These are phyloP conservation scores for Petrolisthes cinctipes DNA, from an alignment of 2,888 invertebrate species.

Conservation along the genomic window DNA sequence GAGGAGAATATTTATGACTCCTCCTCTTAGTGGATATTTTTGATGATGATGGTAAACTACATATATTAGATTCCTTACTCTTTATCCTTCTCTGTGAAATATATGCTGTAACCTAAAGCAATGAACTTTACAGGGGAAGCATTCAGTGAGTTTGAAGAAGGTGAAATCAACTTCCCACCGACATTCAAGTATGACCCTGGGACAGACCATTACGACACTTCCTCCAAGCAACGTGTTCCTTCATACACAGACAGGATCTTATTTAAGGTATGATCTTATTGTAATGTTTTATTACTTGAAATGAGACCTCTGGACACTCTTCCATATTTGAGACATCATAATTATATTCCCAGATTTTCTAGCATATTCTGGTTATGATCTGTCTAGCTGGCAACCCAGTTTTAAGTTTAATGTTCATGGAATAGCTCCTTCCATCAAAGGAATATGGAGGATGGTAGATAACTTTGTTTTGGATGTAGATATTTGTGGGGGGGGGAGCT, in stretches of 20 bases:
- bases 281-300: too few species aligned
- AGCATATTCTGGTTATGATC: too few species aligned
- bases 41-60: not conserved
- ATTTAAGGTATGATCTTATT: constrained; percentile 67
- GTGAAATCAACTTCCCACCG: constrained; percentile 91
- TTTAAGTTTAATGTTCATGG: too few species aligned
- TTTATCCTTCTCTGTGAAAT: not conserved
- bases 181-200: constrained; percentile 97
- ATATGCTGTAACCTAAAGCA: not conserved
- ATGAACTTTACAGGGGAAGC: constrained; percentile 77
- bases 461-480: too few species aligned
- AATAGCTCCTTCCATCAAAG: too few species aligned
- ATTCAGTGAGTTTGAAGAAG: constrained; percentile 90
- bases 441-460: too few species aligned
- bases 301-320: too few species aligned
- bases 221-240: constrained; percentile 90
- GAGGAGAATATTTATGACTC: not conserved
- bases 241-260: constrained; percentile 89
- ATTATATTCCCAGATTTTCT: too few species aligned
- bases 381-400: too few species aligned
- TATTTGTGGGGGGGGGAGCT: too few species aligned
- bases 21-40: not conserved
- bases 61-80: not conserved
- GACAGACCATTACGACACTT: constrained; percentile 93
- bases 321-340: too few species aligned